Conservation (phyloP, 37 sponge, comb jelly and placozoan species). For the Diacarnus erythraeanus region DNA sequence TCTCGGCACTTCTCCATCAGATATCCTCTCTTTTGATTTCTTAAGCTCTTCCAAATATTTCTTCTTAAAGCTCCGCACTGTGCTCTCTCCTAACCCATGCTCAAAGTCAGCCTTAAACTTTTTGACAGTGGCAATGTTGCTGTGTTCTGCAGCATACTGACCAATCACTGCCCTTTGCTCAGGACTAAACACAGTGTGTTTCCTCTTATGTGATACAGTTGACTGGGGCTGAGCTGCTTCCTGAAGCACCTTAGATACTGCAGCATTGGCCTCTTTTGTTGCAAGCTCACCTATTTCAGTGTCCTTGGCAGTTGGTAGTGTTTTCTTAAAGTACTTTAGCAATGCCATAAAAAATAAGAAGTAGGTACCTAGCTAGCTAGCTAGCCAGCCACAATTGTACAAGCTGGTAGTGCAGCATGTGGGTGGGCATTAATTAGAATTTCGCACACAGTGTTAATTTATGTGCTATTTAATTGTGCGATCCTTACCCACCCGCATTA, state of each 20-base stretch:
- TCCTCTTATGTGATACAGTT: background rate
- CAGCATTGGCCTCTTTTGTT: background rate
- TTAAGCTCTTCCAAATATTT: conserved; percentile 9
- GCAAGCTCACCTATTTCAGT: background rate
- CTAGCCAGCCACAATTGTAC: no score
- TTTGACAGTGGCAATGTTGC: conserved; percentile 12
- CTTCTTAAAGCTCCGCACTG: conserved; percentile 5
- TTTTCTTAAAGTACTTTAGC: no score
- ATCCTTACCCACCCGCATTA: no score
- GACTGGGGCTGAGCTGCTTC: background rate
- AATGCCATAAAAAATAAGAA: no score
- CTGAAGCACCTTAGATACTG: background rate
- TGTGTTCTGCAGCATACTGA: background rate
- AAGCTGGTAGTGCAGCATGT: no score
- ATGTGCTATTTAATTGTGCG: no score
- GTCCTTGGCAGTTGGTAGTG: no score
- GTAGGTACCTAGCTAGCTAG: no score
- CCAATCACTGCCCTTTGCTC: conserved; percentile 5
- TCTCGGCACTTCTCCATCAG: background rate
- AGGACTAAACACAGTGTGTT: background rate
- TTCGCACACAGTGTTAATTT: no score
- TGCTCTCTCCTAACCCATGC: conserved; percentile 3
- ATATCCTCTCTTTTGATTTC: background rate
- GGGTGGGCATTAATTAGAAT: no score
- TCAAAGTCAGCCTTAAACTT: conserved; percentile 1